A percentile compares a stretch with the other conserved stretches of the same genome.
These are phyloP conservation scores for Zosterops borbonicus DNA, from an alignment of 2,113 vertebrate species.

Conservation along the genomic window DNA sequence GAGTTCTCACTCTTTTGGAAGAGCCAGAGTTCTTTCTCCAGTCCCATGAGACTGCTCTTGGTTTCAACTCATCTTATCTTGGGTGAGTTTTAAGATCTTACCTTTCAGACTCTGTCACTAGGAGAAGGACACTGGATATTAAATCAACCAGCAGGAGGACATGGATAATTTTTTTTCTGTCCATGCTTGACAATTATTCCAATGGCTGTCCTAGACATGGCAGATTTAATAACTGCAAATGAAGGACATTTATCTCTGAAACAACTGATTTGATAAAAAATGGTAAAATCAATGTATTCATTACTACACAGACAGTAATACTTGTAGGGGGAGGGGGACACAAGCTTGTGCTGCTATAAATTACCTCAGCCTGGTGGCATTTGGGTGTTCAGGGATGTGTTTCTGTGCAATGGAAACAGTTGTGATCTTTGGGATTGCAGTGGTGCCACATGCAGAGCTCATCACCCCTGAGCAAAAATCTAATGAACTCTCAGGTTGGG, in stretches of 20 bases:
- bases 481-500: no score
- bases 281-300: slow-evolving; percentile 72
- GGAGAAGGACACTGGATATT: background rate
- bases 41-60: background rate
- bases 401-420: background rate
- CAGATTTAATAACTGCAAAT: slow-evolving; percentile 74
- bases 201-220: slow-evolving; percentile 34
- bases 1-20: background rate
- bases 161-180: background rate
- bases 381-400: background rate
- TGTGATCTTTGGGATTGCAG: background rate
- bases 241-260: slow-evolving; percentile 74
- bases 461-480: background rate
- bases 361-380: background rate
- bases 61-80: background rate
- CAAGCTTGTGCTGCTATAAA: background rate
- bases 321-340: background rate
- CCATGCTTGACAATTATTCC: slow-evolving; percentile 8
- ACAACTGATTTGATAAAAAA: slow-evolving; percentile 66
- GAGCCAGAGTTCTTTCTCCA: background rate
- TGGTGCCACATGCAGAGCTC: background rate
- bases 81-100: background rate
- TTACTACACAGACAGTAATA: slow-evolving; percentile 46
- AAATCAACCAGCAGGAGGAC: background rate
- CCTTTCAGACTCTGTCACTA: background rate